Base-by-base conservation (phyloP, 2,797 vertebrate genomes). In the Champsocephalus esox region DNA sequence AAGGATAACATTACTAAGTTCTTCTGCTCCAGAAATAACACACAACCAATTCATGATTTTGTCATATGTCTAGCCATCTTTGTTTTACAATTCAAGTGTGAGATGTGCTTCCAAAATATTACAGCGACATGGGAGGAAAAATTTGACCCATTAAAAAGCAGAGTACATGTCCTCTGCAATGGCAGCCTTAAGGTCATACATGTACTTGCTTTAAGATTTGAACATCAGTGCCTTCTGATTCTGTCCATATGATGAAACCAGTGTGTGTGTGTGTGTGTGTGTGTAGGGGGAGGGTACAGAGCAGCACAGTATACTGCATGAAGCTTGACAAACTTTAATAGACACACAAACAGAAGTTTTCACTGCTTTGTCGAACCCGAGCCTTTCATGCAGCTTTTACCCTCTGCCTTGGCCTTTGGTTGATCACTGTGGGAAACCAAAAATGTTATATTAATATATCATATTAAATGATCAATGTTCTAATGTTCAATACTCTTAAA, bases 341-440 rank as follows among this genome's bases (percentile, higher is more conserved):
- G 93, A 45, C 44, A 55, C 57, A 74, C 24, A 75, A 38, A 61
- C 41, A n/a, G 59, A 59, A 38, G n/a, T n/a, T 76, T 90, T 92
- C 93, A 95, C 49, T 94, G 83, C 46, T 89, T 92, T 90, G 85
- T 93, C 71, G 90, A 81, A 81, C 83, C 82, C 6, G 91, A 94
- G 78, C 88, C 91, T 88, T 93, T 94, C 74, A 93, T 75, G 44
- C 66, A 93, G 16, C 94, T 79, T 84, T 86, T 75, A 75, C 65
- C 77, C 10, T 81, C 81, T 58, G 87, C 46, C 73, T 78, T 90
- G 74, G 63, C 79, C 14, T 79, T 88, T 5, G 67, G 34, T 62
- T 92, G 94, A 81, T 94, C 93, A 75, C 97, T 98, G 90, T 51
- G 82, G 81, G 66, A 77, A 77, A 71, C 34, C 77, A 64, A 76